Base-by-base conservation (phyloP, 1,140 invertebrate genomes). In the Dermatophagoides farinae region DNA sequence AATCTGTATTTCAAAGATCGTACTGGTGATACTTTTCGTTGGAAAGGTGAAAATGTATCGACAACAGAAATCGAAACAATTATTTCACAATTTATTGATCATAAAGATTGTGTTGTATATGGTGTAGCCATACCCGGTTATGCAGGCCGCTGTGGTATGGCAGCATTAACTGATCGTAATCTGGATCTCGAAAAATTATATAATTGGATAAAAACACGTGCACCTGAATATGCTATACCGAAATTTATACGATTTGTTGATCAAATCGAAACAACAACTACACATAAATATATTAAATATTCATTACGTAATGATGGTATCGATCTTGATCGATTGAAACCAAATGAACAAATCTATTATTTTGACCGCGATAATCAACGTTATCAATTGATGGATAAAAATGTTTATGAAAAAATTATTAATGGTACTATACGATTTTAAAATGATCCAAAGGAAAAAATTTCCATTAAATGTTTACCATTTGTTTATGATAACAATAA, bases 121-220 rank as follows among this genome's bases (percentile, higher is more conserved):
- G 91, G 92, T 37, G 88, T 97, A 0, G 77, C 85, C 74, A 84
- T 96, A 64, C 80, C 82, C 63, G 79, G 84, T 57, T 77, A 78
- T 57, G 93, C 97, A 74, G 93, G 93, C 1, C 76, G 82, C 63
- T 91, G 91, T 39, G 93, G 93, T 18, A 98, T 97, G 93, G 89
- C 85, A 38, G 88, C 89, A 18, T 46, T 60, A 23, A 46, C 57
- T 31, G 31, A 55, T 25, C 25, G 40, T 11, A 39, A 18, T 2
- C 67, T 91, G 0, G 80, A 90, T 69, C 73, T 88, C 22, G 76
- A 77, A 39, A 70, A 72, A 23, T 64, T 77, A n/a, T 55, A 65
- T 18, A 31, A 51, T n/a, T 66, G 70, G 31, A 54, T 75, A n/a
- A 57, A 65, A 49, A 67, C 64, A 51, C 73, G 80, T 16, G 72